A percentile compares a stretch with the other conserved stretches of the same genome.
Conservation (phyloP, 2,113 vertebrate genomes). For the Pithys albifrons region DNA sequence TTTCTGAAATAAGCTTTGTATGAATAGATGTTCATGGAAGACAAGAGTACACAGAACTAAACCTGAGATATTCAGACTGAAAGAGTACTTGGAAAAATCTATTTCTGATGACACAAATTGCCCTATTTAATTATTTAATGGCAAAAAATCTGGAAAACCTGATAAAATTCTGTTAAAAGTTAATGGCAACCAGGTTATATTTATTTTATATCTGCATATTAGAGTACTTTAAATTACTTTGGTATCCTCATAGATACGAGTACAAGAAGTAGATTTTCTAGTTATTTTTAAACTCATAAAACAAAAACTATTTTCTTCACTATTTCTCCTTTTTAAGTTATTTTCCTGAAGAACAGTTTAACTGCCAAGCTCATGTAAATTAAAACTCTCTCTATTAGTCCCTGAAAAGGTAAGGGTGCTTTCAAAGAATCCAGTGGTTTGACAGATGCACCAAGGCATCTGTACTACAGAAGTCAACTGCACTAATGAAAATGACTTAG, state of each 20-base stretch:
- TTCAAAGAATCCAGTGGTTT: neutral
- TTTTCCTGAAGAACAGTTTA: neutral
- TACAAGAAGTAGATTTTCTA: neutral
- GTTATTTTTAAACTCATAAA: neutral
- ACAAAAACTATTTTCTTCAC: neutral
- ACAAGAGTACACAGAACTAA: neutral
- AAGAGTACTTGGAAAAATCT: neutral
- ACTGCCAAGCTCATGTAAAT: neutral
- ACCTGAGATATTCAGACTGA: neutral
- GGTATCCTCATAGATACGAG: neutral
- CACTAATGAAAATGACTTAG: neutral
- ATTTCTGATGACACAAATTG: neutral
- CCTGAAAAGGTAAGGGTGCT: neutral
- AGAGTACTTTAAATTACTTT: neutral
- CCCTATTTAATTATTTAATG: neutral
- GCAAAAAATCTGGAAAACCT: neutral
- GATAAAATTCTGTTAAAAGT: neutral
- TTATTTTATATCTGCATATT: neutral
- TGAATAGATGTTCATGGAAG: neutral
- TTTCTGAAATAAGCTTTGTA: neutral
- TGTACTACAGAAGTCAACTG: neutral
- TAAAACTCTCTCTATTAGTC: neutral
- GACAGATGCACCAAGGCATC: neutral
- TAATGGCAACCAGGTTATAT: neutral
- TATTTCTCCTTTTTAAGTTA: neutral